Evolutionary conservation across 2,888 invertebrate species (phyloP).

Genomic region (Chaitophorus viminalis): DNA sequence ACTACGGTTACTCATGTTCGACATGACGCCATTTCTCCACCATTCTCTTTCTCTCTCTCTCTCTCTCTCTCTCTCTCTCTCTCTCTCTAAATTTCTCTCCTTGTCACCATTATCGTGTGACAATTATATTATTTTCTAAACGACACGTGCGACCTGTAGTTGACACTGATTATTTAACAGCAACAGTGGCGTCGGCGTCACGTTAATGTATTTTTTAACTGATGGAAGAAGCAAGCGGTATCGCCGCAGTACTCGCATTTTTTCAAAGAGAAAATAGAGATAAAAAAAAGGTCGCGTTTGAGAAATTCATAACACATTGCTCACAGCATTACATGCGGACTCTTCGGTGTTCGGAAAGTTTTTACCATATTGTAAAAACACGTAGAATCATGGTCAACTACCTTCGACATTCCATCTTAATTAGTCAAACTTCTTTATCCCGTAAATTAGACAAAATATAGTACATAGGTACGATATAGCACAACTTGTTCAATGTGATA

Average conservation of each 20-base stretch:
- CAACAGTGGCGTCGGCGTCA: not conserved
- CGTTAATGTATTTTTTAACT: constrained; percentile 14
- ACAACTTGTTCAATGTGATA: too few relatives aligned
- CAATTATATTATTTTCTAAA: constrained; percentile 27
- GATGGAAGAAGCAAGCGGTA: not conserved
- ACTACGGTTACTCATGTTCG: not conserved
- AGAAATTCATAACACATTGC: not conserved
- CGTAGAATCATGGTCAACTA: too few relatives aligned
- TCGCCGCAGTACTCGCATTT: too few relatives aligned
- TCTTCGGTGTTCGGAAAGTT: not conserved
- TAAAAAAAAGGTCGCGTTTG: not conserved
- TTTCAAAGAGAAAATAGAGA: not conserved
- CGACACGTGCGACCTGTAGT: constrained; percentile 10
- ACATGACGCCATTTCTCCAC: not conserved
- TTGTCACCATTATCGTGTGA: not conserved
- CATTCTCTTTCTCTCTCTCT: not conserved
- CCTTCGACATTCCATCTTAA: too few relatives aligned
- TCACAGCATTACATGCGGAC: not conserved
- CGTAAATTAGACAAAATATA: too few relatives aligned
- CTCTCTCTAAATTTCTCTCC: not conserved
- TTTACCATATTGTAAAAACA: not conserved
- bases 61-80: not conserved
- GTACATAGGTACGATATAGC: too few relatives aligned
- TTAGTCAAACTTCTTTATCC: too few relatives aligned
- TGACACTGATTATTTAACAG: constrained; percentile 23